Percentiles rank a stretch among this genome's conserved stretches.
These are phyloP conservation scores for Albula glossodonta DNA, from an alignment of 2,113 vertebrate genomes.

Conservation along the genomic window DNA sequence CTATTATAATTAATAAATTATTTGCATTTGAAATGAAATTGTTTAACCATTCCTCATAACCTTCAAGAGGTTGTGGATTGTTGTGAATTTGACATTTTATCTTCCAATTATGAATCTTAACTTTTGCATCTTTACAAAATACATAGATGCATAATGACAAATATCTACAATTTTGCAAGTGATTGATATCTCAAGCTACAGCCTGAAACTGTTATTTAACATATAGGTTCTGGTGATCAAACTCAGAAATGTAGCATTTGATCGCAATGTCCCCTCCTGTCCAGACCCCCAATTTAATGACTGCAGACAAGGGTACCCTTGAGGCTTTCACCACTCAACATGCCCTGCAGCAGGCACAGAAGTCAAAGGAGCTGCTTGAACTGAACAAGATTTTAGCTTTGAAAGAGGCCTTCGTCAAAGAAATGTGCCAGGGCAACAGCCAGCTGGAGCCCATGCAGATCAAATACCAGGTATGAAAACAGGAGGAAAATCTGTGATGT, in stretches of 20 bases:
- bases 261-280: background rate
- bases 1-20: too few relatives aligned
- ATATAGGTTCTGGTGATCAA: background rate
- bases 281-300: slow-evolving; percentile 45
- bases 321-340: slow-evolving; percentile 78
- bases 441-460: slow-evolving; percentile 84
- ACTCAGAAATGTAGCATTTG: background rate
- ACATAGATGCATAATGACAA: too few relatives aligned
- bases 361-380: slow-evolving; percentile 90
- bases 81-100: too few relatives aligned
- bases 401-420: slow-evolving; percentile 87
- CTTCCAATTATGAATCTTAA: background rate
- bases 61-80: too few relatives aligned
- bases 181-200: too few relatives aligned
- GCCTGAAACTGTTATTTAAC: background rate
- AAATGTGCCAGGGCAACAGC: slow-evolving; percentile 83
- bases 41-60: too few relatives aligned
- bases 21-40: too few relatives aligned
- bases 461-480: slow-evolving; percentile 76
- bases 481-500: background rate
- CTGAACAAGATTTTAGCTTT: slow-evolving; percentile 84
- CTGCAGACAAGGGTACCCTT: slow-evolving; percentile 65
- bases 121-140: background rate
- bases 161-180: too few relatives aligned
- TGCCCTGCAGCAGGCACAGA: slow-evolving; percentile 87